Conservation (phyloP, 2,797 vertebrate genomes). For the Sebastiscus tertius region DNA sequence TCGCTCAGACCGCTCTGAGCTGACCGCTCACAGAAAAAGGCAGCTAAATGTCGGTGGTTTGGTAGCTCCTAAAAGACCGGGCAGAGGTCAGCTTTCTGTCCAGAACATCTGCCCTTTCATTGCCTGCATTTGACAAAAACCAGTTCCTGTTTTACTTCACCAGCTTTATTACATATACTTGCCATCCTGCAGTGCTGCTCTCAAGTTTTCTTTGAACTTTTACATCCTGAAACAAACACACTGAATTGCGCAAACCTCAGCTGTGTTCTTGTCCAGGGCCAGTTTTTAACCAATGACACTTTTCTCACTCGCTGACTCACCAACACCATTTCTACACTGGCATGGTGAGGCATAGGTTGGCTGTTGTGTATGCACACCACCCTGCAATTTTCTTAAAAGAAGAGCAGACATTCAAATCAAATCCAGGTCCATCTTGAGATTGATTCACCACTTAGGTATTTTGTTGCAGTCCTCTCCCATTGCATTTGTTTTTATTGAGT, state of each 20-base stretch:
- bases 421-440: not conserved
- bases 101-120: constrained; percentile 43
- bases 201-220: not conserved
- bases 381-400: not conserved
- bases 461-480: not conserved
- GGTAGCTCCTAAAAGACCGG: constrained; percentile 50
- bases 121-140: constrained; percentile 20
- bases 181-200: not conserved
- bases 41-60: constrained; percentile 58
- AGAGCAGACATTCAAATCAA: not conserved
- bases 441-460: constrained; percentile 17
- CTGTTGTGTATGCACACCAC: not conserved
- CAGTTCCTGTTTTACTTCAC: constrained; percentile 1
- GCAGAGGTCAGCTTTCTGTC: constrained; percentile 47
- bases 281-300: not conserved
- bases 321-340: not conserved
- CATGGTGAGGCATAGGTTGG: not conserved
- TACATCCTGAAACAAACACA: not conserved
- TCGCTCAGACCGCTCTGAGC: constrained; percentile 38
- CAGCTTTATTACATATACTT: not conserved
- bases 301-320: constrained; percentile 8
- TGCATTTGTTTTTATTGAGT: not conserved
- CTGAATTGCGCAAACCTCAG: not conserved
- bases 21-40: constrained; percentile 71
- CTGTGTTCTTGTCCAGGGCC: not conserved